phyloP scores from a whole-genome alignment of 2,113 vertebrate species.

The Thymallus thymallus region DNA sequence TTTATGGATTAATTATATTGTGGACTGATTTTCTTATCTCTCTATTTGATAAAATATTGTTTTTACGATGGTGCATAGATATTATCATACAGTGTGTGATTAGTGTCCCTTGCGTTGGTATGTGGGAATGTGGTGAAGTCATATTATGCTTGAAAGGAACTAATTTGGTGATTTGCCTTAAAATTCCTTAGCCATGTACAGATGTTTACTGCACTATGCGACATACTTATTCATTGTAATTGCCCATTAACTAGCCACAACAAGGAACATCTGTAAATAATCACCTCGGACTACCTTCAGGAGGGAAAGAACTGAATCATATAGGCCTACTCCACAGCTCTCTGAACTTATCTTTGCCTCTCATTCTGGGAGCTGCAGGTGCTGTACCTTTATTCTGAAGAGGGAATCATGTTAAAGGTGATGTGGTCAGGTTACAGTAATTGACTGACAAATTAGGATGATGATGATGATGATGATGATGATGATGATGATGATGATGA shows the following conservation, averaged over 20 bases:
- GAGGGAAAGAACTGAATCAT: not conserved
- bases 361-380: too few relatives aligned
- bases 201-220: not conserved
- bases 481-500: too few relatives aligned
- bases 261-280: constrained; percentile 1
- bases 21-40: not conserved
- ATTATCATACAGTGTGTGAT: not conserved
- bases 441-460: not conserved
- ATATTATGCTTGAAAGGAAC: not conserved
- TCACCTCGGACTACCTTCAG: constrained; percentile 2
- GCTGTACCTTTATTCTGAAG: too few relatives aligned
- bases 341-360: not conserved
- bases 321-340: not conserved
- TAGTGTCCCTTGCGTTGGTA: not conserved
- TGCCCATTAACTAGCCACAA: not conserved
- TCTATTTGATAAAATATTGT: too few relatives aligned
- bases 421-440: not conserved
- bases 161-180: not conserved
- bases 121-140: not conserved
- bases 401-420: too few relatives aligned
- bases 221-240: not conserved
- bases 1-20: too few relatives aligned
- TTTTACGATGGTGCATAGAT: too few relatives aligned
- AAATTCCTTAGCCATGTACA: not conserved
- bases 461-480: too few relatives aligned